Evolutionary conservation across 2,113 vertebrate species (phyloP), one percentile per base, ranked within the genome.

Genomic region (Micronycteris hirsuta): DNA sequence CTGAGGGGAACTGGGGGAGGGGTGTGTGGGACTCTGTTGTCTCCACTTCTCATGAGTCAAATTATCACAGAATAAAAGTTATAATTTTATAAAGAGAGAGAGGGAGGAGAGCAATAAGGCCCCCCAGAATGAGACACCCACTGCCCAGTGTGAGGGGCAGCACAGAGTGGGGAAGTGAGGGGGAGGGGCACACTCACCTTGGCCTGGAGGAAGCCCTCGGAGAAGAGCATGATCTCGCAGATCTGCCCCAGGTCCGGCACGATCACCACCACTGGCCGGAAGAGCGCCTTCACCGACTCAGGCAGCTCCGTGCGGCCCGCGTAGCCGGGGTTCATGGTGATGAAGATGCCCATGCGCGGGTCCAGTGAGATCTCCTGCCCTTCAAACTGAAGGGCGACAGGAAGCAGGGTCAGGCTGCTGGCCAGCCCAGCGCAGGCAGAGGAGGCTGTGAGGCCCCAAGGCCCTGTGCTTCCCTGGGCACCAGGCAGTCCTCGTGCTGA

Each of bases 201-300:
- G 92, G 99, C 99, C 98, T 98, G 67, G 41, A 99, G 98, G 97
- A 99, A 99, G 17, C 99, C 99, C 97, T 99, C 99, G 1, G 99
- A 99, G 98, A 99, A 99, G 16, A 99, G 98, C 99, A 99, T 99
- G 93, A 99, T 99, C 98, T 99, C 99, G 80, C 99, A 99, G 96
- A 99, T 99, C 98, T 99, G 99, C 98, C 99, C 99, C 89, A 99
- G 98, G 91, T 99, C 99, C 0, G 99, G 99, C 16, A 99, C 99
- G 61, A 99, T 99, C 92, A 99, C 99, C 26, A 99, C 99, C 96
- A 99, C 99, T 0, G 99, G 99, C 91, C 99, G 98, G 98, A 99
- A 99, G 20, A 99, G 98, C 86, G 99, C 99, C 98, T 99, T 99
- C 70, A 99, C 99, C 0, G 99, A 99, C 96, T 99, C 99, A 0